Evolutionary conservation across 2,797 vertebrate species (phyloP), one percentile per base, ranked within the genome.

Genomic region (Thripadectes ignobilis): DNA sequence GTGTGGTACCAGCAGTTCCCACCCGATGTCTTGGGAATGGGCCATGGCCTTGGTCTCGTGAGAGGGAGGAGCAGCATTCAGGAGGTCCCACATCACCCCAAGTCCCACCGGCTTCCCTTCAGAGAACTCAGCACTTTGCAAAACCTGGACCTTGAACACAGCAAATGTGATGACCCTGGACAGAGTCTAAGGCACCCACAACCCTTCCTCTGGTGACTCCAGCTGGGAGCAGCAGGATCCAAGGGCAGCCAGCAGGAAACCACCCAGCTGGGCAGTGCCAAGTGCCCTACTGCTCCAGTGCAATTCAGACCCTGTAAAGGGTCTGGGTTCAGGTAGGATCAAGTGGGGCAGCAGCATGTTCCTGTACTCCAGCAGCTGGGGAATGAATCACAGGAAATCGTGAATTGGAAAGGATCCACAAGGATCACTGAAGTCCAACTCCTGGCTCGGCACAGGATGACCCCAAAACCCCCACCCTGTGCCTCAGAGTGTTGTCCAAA

Each of bases 131-230:
- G 89, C 73, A 67, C 61, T 91, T 87, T 74, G 59, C 76, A 95
- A 88, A 91, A 84, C 29, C 26, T 49, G 85, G 21, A 95, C 96
- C 85, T 93, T 94, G 93, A 94, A 68, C 92, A 68, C 39, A 0
- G 24, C 30, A 92, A 94, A 83, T 0, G 9, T 14, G 68, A 88
- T 84, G 63, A 14, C 48, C 54, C 73, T 24, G 69, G 58, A 66
- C 58, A 81, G 75, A 74, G 69, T 88, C 73, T 49, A 80, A 76
- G 62, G 66, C 79, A 58, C 46, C 34, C 4, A 38, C 0, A 0
- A 54, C 57, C 67, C 34, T 59, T 68, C 59, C 57, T 91, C 80
- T 0, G 0, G 49, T 62, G 88, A 80, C 38, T 23, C 32, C 57
- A 80, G 27, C 46, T 15, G 2, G 0, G n/a, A 90, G 59, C 38